Evolutionary conservation across 2,888 invertebrate genomes (phyloP), one percentile per base, ranked within the genome.

Genomic region (Latheticus oryzae): DNA sequence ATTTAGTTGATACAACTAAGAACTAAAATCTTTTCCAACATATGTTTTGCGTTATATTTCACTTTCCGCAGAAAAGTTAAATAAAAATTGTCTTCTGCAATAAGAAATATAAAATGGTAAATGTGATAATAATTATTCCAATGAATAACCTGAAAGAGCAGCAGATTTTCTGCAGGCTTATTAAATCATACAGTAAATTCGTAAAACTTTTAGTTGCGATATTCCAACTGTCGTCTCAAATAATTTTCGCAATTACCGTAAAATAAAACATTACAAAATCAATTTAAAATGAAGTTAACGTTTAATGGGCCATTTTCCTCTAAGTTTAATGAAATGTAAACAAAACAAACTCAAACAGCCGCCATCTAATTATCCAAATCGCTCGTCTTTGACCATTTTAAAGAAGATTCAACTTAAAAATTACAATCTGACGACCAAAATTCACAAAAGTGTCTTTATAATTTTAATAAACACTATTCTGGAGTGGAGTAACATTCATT

Each of bases 321-420:
- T 37, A 52, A 52, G 32, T 58, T 52, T 58, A 58, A 58, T 58
- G 58, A 58, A 58, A 58, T 37, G 52, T 58, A 52, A 58, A 58
- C 58, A 52, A 28, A 40, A 40, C 38, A 51, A 21, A 32, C 50
- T 32, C 11, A 51, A 42, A 57, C 13, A 43, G 35, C 50, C 17
- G 16, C 37, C 43, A 56, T 56, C 42, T 50, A 56, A 56, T 56
- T 56, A 56, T 48, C 35, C 55, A 40, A 55, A 55, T 48, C 48
- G 23, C 48, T 28, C 16, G 24, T 11, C 33, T 48, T 48, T 56
- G 55, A 48, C 47, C 42, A 42, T 48, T 47, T 56, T 42, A 54
- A 47, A 23, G 9, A 35, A 21, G 28, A 24, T 24, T 47, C 32
- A 8, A 8, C 8, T 45, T 47, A 15, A 33, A 47, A 47, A 47